Conservation (phyloP, 2,113 vertebrate species). For the Protobothrops mucrosquamatus region DNA sequence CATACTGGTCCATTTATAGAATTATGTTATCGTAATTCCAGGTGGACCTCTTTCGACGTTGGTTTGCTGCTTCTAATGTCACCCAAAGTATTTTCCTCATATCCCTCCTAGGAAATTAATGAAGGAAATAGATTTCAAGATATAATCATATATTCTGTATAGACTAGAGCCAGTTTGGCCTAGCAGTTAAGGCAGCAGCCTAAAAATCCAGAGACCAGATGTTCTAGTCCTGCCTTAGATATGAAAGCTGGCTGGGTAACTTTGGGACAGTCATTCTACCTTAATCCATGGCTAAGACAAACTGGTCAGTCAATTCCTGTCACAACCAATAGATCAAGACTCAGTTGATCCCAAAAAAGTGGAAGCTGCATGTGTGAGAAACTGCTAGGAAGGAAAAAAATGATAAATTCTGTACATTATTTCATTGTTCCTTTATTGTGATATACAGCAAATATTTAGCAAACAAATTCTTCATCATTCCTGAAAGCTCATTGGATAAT, state of each 20-base stretch:
- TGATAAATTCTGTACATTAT: background rate
- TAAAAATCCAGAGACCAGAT: background rate
- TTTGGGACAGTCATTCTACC: background rate
- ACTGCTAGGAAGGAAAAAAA: background rate
- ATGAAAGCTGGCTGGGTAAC: background rate
- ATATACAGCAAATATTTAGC: background rate
- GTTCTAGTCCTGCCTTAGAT: background rate
- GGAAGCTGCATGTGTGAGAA: background rate
- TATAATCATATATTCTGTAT: background rate
- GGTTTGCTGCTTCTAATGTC: background rate
- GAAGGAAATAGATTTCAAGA: background rate
- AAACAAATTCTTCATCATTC: background rate
- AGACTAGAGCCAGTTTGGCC: background rate
- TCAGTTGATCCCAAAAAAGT: background rate
- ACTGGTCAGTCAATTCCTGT: background rate
- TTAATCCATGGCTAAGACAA: background rate
- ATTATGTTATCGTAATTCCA: background rate
- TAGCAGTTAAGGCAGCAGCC: background rate
- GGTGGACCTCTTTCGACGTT: background rate
- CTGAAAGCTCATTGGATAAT: background rate
- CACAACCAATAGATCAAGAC: background rate
- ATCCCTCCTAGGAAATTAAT: background rate
- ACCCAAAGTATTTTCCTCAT: background rate
- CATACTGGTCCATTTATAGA: background rate
- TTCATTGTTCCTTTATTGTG: background rate